Evolutionary conservation across 2,888 invertebrate species (phyloP).

Genomic region (Drosophila ezoana): DNA sequence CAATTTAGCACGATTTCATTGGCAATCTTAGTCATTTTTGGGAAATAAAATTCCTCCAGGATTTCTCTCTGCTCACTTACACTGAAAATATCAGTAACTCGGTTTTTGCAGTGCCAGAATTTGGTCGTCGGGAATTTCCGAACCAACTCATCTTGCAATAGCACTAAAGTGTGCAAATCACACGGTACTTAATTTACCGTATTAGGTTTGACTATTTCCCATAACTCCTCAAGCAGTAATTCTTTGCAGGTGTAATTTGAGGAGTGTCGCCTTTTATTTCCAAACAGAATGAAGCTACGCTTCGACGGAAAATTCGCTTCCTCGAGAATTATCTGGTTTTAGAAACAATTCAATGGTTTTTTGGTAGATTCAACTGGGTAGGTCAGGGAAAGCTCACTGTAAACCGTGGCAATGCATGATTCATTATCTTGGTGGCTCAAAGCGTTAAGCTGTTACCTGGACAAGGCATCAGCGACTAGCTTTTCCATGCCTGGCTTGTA

Average conservation of each 20-base stretch:
- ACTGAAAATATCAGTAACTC: too few species aligned
- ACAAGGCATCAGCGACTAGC: not conserved
- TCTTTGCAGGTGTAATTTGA: not conserved
- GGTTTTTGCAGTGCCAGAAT: too few species aligned
- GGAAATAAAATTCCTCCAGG: too few species aligned
- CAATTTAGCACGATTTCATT: not conserved
- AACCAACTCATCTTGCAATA: too few species aligned
- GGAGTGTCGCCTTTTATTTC: too few species aligned
- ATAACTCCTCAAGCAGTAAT: slow-evolving; percentile 1
- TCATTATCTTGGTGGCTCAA: not conserved
- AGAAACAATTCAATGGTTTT: not conserved
- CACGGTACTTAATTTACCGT: too few species aligned
- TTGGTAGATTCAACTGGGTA: too few species aligned
- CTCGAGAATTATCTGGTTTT: not conserved
- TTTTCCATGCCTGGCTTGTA: not conserved
- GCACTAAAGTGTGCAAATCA: too few species aligned
- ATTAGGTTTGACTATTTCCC: not conserved
- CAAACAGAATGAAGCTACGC: too few species aligned
- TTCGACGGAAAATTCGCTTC: not conserved
- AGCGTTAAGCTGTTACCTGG: not conserved
- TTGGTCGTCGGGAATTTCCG: too few species aligned
- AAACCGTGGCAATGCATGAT: not conserved
- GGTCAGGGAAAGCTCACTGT: not conserved
- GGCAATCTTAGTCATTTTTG: not conserved
- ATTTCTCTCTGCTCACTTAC: too few species aligned